Evolutionary conservation across 2,113 vertebrate genomes (phyloP).

Genomic region (Sander lucioperca): DNA sequence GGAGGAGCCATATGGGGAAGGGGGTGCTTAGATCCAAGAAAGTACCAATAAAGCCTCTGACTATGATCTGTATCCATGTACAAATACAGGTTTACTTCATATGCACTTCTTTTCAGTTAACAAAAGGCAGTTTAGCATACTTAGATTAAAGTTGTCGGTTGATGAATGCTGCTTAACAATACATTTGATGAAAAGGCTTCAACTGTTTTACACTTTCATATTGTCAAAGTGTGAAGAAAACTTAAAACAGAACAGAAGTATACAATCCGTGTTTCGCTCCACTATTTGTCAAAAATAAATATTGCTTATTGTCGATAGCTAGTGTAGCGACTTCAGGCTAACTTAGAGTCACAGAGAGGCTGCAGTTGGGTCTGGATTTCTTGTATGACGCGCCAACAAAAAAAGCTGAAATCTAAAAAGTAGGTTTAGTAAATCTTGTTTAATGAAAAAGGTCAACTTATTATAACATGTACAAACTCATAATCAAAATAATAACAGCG

Average conservation of each 20-base stretch:
- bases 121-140: not conserved
- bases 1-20: constrained; percentile 61
- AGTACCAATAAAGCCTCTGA: constrained; percentile 59
- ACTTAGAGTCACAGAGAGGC: too few relatives aligned
- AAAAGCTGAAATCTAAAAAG: too few relatives aligned
- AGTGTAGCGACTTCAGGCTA: too few relatives aligned
- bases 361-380: too few relatives aligned
- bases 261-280: too few relatives aligned
- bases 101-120: constrained; percentile 13
- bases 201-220: not conserved
- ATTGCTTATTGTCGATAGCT: not conserved
- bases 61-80: constrained; percentile 41
- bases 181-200: constrained; percentile 7
- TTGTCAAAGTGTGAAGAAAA: constrained; percentile 1
- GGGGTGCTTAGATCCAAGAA: constrained; percentile 38
- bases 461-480: too few relatives aligned
- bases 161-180: not conserved
- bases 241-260: not conserved
- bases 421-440: too few relatives aligned
- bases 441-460: too few relatives aligned
- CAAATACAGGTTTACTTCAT: constrained; percentile 22
- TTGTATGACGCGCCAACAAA: too few relatives aligned
- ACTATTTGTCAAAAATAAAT: not conserved
- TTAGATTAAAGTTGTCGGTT: constrained; percentile 25
- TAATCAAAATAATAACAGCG: too few relatives aligned